These are phyloP conservation scores for Poecilia latipinna DNA, from an alignment of 2,113 vertebrate genomes.

Conservation along the genomic window DNA sequence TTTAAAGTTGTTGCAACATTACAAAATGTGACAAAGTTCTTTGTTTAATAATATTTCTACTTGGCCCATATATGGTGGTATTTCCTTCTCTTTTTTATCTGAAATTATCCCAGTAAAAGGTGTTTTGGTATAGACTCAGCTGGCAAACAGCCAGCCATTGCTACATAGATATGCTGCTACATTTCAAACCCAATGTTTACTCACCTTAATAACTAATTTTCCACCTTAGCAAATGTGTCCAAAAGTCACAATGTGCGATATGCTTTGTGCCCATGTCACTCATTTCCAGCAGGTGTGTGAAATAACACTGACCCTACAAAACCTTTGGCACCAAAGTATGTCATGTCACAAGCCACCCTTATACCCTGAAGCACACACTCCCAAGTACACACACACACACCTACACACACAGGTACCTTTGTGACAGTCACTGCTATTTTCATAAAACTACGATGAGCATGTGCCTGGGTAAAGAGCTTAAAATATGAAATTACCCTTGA, in stretches of 20 bases:
- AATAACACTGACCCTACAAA: conserved; percentile 74
- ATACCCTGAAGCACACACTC: conserved; percentile 51
- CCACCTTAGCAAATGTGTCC: conserved; percentile 7
- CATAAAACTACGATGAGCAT: not conserved
- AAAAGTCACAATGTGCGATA: conserved; percentile 26
- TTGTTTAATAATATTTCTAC: not conserved
- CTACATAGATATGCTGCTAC: not conserved
- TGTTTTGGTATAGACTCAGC: too few species aligned
- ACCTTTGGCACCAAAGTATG: conserved; percentile 68
- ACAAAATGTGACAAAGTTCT: not conserved
- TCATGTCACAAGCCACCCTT: conserved; percentile 72
- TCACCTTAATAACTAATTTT: conserved; percentile 5
- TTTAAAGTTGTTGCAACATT: not conserved
- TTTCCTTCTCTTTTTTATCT: not conserved
- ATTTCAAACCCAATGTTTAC: not conserved
- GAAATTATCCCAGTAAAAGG: not conserved
- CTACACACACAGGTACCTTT: not conserved
- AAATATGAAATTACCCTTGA: not conserved
- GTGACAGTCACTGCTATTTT: not conserved
- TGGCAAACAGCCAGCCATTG: too few species aligned
- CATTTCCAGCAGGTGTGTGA: conserved; percentile 74
- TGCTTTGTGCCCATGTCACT: conserved; percentile 63
- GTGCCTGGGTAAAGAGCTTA: not conserved
- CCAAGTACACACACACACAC: conserved; percentile 28
- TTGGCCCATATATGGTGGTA: conserved; percentile 8